Evolutionary conservation across 2,888 invertebrate species (phyloP).

Genomic region (Watsonalla binaria): DNA sequence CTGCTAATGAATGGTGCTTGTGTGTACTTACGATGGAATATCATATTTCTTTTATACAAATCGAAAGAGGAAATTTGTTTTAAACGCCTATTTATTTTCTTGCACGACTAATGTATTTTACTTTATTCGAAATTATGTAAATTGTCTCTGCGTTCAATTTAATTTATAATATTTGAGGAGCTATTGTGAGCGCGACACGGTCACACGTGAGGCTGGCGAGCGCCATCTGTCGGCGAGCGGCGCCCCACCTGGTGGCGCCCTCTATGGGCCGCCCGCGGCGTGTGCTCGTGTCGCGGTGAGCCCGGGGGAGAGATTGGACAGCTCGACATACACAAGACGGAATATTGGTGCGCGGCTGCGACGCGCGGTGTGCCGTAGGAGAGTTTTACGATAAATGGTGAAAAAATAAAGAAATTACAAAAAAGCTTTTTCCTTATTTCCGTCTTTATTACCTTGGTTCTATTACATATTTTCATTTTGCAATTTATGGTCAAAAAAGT

Average conservation of each 20-base stretch:
- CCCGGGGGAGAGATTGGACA: constrained; percentile 11
- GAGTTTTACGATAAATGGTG: constrained; percentile 79
- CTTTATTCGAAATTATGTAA: constrained; percentile 29
- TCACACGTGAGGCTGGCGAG: constrained; percentile 7
- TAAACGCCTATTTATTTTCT: constrained; percentile 61
- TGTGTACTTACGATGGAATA: constrained; percentile 73
- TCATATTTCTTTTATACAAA: constrained; percentile 54
- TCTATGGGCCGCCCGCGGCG: neutral
- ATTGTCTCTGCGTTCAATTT: constrained; percentile 38
- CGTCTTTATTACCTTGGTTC: neutral
- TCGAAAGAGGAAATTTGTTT: constrained; percentile 29
- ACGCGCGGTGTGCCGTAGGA: constrained; percentile 75
- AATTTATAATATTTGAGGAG: constrained; percentile 33
- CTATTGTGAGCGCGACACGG: constrained; percentile 52
- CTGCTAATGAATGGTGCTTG: constrained; percentile 71
- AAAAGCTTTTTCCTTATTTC: constrained; percentile 32
- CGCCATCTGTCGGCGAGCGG: constrained; percentile 24
- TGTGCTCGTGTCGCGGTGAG: constrained; percentile 10
- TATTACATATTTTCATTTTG: too few species aligned
- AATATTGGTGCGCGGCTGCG: constrained; percentile 72
- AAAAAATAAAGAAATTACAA: constrained; percentile 77
- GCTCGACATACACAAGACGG: constrained; percentile 74
- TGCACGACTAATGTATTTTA: constrained; percentile 27
- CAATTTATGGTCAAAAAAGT: too few species aligned
- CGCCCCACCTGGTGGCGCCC: constrained; percentile 8